A percentile compares a stretch with the other conserved stretches of the same genome.
These are phyloP conservation scores for Drosophila nasuta DNA, from an alignment of 1,140 invertebrate genomes.

Conservation along the genomic window DNA sequence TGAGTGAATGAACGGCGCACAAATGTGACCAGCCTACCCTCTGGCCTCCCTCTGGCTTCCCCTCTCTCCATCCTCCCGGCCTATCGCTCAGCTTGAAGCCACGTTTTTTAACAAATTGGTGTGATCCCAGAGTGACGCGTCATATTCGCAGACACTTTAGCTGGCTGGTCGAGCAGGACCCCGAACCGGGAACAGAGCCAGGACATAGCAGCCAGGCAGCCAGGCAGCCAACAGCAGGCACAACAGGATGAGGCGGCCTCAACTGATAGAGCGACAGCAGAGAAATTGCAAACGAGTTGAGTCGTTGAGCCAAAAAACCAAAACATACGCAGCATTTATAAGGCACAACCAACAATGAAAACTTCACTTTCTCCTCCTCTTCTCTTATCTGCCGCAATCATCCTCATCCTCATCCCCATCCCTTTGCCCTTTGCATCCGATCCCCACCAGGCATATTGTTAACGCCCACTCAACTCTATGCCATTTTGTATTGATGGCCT, in stretches of 20 bases:
- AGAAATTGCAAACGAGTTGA: constrained; percentile 81
- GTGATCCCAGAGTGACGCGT: constrained; percentile 80
- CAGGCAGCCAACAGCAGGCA: constrained; percentile 1
- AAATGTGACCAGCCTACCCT: constrained; percentile 67
- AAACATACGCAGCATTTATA: constrained; percentile 83
- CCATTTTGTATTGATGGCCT: constrained; percentile 83
- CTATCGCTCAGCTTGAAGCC: neutral
- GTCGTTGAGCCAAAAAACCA: constrained; percentile 82
- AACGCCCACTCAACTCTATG: constrained; percentile 82
- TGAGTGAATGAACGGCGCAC: constrained; percentile 78
- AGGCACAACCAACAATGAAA: constrained; percentile 73
- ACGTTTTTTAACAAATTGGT: constrained; percentile 79
- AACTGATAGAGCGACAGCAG: constrained; percentile 76
- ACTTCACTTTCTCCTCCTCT: neutral
- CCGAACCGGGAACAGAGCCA: constrained; percentile 14
- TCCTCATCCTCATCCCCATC: neutral
- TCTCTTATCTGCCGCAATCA: neutral
- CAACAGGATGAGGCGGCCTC: constrained; percentile 11
- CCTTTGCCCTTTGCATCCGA: too few species aligned
- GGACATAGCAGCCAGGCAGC: constrained; percentile 14
- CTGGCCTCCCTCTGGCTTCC: neutral
- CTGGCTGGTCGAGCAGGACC: constrained; percentile 57
- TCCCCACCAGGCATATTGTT: constrained; percentile 63
- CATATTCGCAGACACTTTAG: constrained; percentile 81
- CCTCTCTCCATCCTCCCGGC: too few species aligned